These are phyloP conservation scores for Meandrina meandrites DNA, from an alignment of 92 coral and sea anemone species.

Conservation along the genomic window DNA sequence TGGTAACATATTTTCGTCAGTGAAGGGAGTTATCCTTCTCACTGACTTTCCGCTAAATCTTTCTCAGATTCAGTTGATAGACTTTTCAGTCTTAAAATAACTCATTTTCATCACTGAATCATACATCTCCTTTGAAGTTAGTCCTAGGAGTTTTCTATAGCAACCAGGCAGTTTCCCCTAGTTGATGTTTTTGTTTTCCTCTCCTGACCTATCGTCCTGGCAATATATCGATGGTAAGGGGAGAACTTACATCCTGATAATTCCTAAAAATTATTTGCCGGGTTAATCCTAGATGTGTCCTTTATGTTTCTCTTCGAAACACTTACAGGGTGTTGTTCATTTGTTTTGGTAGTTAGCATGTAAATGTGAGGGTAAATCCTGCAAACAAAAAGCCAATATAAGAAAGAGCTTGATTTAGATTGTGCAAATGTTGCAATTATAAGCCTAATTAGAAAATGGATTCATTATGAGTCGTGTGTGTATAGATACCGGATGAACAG, in stretches of 20 bases:
- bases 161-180: neutral
- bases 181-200: neutral
- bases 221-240: neutral
- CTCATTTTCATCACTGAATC: neutral
- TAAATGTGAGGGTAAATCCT: neutral
- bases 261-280: no score
- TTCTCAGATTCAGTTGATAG: neutral
- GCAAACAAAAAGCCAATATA: neutral
- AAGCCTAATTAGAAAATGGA: neutral
- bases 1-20: neutral
- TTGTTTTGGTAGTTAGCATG: neutral
- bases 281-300: neutral
- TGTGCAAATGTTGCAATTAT: slow-evolving; percentile 10
- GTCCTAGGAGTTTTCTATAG: neutral
- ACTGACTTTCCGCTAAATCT: neutral
- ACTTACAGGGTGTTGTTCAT: neutral
- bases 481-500: neutral
- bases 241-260: neutral
- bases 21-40: neutral
- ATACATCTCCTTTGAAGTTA: neutral
- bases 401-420: slow-evolving; percentile 12
- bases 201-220: neutral
- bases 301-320: neutral
- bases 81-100: neutral
- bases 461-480: neutral